Conservation (phyloP, 2,113 vertebrate species). For the Ploceus nigricollis region DNA sequence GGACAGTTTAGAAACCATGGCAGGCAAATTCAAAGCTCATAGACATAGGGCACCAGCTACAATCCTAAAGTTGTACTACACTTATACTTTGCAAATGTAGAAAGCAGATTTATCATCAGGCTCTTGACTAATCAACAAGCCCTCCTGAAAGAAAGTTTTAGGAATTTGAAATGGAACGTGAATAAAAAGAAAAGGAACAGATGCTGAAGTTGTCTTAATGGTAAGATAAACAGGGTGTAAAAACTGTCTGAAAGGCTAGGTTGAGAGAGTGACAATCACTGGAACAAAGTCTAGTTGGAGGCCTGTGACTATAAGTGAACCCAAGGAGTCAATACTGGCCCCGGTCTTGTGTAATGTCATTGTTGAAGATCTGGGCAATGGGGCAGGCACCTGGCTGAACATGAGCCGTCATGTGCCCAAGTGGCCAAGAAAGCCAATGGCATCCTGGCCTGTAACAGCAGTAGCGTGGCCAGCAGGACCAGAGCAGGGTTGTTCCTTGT, state of each 20-base stretch:
- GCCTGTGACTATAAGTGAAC: accelerated
- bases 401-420: neutral
- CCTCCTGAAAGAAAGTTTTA: neutral
- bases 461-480: neutral
- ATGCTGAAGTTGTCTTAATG: neutral
- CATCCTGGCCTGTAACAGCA: neutral
- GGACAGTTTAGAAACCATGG: neutral
- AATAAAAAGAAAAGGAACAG: neutral
- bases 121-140: neutral
- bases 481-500: accelerated
- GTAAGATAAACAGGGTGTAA: neutral
- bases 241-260: neutral
- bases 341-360: neutral
- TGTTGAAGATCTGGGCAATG: neutral
- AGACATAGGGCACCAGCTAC: neutral
- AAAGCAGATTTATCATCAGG: neutral
- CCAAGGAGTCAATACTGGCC: neutral
- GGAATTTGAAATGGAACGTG: neutral
- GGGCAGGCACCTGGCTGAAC: neutral
- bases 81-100: neutral
- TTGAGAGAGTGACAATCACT: too few species aligned
- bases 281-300: neutral
- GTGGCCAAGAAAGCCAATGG: neutral
- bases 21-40: neutral
- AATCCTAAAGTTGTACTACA: neutral